Conservation (phyloP, 2,797 vertebrate genomes). For the Brotula barbata region DNA sequence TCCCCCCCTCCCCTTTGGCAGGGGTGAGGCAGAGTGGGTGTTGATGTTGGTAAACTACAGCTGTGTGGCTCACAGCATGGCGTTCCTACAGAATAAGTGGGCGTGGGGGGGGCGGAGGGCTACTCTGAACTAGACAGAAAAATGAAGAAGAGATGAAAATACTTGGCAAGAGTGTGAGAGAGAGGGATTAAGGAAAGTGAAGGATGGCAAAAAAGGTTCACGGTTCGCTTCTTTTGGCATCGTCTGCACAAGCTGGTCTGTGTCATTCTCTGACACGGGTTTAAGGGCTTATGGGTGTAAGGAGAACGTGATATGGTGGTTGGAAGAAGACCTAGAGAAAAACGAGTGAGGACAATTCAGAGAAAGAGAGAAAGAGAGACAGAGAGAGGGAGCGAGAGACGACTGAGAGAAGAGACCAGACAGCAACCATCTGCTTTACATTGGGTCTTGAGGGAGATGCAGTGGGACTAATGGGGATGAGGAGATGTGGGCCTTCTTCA, state of each 20-base stretch:
- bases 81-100: constrained; percentile 23
- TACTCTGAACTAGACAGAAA: constrained; percentile 1
- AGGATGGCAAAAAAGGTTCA: neutral
- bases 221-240: constrained; percentile 16
- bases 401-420: constrained; percentile 50
- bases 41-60: constrained; percentile 62
- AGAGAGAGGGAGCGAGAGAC: constrained; percentile 10
- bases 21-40: constrained; percentile 46
- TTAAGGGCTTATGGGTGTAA: constrained; percentile 38
- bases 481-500: constrained; percentile 12
- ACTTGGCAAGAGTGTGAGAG: constrained; percentile 21
- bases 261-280: constrained; percentile 30
- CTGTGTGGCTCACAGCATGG: constrained; percentile 36
- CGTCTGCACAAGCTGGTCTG: constrained; percentile 32
- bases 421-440: constrained; percentile 68
- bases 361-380: constrained; percentile 14
- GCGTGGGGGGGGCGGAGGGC: neutral
- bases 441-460: constrained; percentile 42
- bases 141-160: constrained; percentile 12
- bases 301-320: constrained; percentile 22
- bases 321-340: neutral
- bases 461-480: constrained; percentile 30
- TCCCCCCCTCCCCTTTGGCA: constrained; percentile 28
- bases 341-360: constrained; percentile 16
- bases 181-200: neutral